Percentiles rank a stretch among this genome's conserved stretches.
Evolutionary conservation across 1,140 invertebrate genomes (phyloP).

Genomic region (Laupala kohalensis): DNA sequence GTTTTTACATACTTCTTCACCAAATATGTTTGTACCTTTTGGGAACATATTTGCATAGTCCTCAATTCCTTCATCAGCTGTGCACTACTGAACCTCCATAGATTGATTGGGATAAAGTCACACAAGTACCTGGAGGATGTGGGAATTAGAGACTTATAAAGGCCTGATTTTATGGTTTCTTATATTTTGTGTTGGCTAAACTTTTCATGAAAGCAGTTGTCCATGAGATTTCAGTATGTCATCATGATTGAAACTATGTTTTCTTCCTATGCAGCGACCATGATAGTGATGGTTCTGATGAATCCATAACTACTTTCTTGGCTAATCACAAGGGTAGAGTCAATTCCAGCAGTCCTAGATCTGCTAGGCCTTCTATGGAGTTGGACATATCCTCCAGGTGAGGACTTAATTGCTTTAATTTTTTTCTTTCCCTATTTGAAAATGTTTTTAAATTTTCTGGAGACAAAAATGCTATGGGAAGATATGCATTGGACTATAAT

Average conservation of each 20-base stretch:
- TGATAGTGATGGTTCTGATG: conserved; percentile 43
- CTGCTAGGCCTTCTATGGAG: neutral
- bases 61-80: too few relatives aligned
- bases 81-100: neutral
- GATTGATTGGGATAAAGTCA: neutral
- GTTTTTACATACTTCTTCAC: too few relatives aligned
- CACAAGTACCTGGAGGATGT: neutral
- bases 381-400: neutral
- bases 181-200: neutral
- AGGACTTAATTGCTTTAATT: too few relatives aligned
- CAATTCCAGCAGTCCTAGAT: neutral
- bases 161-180: too few relatives aligned
- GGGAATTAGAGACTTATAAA: neutral
- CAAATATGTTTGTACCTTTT: too few relatives aligned
- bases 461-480: too few relatives aligned
- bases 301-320: conserved; percentile 42
- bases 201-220: neutral
- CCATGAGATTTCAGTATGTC: neutral
- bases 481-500: too few relatives aligned
- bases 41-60: too few relatives aligned
- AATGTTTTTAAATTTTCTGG: too few relatives aligned
- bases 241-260: neutral
- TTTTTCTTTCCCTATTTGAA: too few relatives aligned
- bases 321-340: conserved; percentile 36
- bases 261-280: conserved; percentile 32